Base-by-base conservation (phyloP, 2,797 vertebrate genomes). In the Microctenopoma steveboyesi region DNA sequence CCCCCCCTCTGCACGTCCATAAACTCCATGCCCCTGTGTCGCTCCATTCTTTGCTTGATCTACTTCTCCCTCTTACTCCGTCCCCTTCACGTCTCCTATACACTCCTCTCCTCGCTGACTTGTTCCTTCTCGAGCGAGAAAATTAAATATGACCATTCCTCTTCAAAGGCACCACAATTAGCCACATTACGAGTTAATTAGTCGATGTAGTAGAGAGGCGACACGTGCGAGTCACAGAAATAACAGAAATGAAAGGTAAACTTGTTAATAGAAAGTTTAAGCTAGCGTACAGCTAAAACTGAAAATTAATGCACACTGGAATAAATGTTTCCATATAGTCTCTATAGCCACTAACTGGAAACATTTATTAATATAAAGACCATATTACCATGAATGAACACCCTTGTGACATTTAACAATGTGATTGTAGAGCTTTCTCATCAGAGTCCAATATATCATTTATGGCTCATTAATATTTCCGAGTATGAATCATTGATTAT, bases 121-220 rank as follows among this genome's bases (percentile, higher is more conserved):
- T 72, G 73, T 77, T 85, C 81, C 62, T 85, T 87, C 81, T 86
- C 86, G 64, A 76, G 74, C 76, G 6, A 83, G 84, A 88, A 92
- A 90, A 88, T 89, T 80, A 91, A 86, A 90, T 87, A 87, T 86
- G 84, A 90, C 91, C 85, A 89, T 91, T 89, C 82, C 81, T 87
- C 84, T 88, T 92, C 86, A 92, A 92, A 91, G 89, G 78, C 87
- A 54, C 85, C 72, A 83, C 90, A 86, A 92, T 92, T 92, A 92
- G 89, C 72, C 78, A 73, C 88, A 81, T 90, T 85, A 92, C 88
- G 90, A 91, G 92, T 22, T 91, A 91, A 90, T 89, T 87, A 82
- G 88, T 85, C 86, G 88, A 91, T 89, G 87, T 84, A 85, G 89
- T 84, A 81, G 76, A 64, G 79, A 80, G 78, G 64, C 46, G 52